Base-by-base conservation (phyloP, 2,888 invertebrate genomes). In the Ophion costatus region DNA sequence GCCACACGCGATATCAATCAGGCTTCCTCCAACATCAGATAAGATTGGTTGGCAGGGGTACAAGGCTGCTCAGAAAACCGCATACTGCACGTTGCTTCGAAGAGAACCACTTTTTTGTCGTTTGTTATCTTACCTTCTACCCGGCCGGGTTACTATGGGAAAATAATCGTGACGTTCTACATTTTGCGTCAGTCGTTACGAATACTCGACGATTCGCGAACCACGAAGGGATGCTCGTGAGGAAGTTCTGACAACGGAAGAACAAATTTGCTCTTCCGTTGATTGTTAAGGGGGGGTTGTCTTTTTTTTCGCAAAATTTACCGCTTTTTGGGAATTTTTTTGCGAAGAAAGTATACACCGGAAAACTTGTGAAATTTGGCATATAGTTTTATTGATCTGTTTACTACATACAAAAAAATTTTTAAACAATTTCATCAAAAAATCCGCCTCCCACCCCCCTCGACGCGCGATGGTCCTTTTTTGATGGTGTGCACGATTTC, bases 11-110 rank as follows among this genome's bases (percentile, higher is more conserved):
- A 91, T 92, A 92, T 92, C 92, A 92, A 93, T 92, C 93, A 76
- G 89, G 89, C 90, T 90, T 91, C 57, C 90, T 88, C 77, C 82
- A 88, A 87, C 92, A 92, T 92, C 92, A 92, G 93, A 93, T 93
- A 92, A 91, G 90, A 91, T 91, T 91, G 88, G 90, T 87, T 90
- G 90, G 69, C 80, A 78, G 81, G 79, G 82, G 83, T 66, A 63
- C 67, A 56, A 80, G 79, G 80, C 82, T 84, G 82, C 89, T 92
- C 90, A 90, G 89, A 89, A 91, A 90, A 89, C 88, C 90, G 89
- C 89, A 86, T 89, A 83, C 64, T 22, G 59, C 67, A 76, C 51
- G 38, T 73, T 81, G 66, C 69, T 57, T 24, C 76, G 73, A 71
- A 80, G 80, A 69, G 84, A 45, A 45, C 22, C 20, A 29, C 66